Evolutionary conservation across 2,113 vertebrate species (phyloP).

Genomic region (Cisticola juncidis): DNA sequence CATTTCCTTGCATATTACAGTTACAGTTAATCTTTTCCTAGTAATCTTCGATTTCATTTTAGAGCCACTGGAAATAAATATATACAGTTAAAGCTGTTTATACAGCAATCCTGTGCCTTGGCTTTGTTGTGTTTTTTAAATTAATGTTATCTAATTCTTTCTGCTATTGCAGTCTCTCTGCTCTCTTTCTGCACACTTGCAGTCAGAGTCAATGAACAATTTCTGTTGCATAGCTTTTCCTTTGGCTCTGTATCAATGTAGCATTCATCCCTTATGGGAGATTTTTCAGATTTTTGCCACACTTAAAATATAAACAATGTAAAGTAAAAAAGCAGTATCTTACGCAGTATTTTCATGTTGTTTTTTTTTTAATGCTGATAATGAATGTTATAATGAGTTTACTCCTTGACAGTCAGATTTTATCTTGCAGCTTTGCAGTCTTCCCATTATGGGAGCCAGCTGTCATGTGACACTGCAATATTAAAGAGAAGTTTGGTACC

Average conservation of each 20-base stretch:
- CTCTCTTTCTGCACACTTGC: background rate
- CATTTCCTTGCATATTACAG: slow-evolving; percentile 3
- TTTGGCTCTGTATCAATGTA: background rate
- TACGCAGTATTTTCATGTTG: background rate
- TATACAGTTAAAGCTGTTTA: slow-evolving; percentile 22
- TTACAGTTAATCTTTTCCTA: slow-evolving; percentile 43
- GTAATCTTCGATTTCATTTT: slow-evolving; percentile 45
- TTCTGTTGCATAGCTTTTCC: slow-evolving; percentile 3
- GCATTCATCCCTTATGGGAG: background rate
- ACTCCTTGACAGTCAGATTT: background rate
- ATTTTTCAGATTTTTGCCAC: background rate
- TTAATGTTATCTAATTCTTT: slow-evolving; percentile 11
- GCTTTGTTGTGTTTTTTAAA: background rate
- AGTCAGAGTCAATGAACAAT: slow-evolving; percentile 26
- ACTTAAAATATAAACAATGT: background rate
- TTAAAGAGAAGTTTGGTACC: background rate
- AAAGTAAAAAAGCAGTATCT: background rate
- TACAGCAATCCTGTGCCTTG: background rate
- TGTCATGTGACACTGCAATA: background rate
- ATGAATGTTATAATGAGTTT: background rate
- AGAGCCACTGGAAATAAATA: slow-evolving; percentile 12
- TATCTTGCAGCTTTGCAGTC: background rate
- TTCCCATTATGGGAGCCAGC: background rate
- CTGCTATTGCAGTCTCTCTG: background rate
- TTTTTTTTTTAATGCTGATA: background rate